Evolutionary conservation across 2,113 vertebrate species (phyloP).

Genomic region (Rynchops niger): DNA sequence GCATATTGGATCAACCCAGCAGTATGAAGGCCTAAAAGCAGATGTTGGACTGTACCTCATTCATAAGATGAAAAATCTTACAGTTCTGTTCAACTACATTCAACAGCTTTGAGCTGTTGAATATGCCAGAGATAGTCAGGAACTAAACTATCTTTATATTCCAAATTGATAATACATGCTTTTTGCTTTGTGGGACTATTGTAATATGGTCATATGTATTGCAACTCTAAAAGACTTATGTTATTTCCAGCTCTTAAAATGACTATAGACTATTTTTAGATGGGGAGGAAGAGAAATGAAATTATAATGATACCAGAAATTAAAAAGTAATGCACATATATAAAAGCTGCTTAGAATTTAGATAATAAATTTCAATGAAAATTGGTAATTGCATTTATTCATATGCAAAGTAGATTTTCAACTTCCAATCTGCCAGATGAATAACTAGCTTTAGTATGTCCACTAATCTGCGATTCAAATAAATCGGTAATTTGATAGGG

Average conservation of each 20-base stretch:
- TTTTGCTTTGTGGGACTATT: background rate
- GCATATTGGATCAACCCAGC: background rate
- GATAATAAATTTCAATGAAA: slow-evolving; percentile 5
- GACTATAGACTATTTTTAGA: background rate
- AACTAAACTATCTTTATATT: background rate
- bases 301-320: background rate
- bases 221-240: background rate
- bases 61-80: background rate
- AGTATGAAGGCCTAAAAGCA: background rate
- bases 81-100: background rate
- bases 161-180: background rate
- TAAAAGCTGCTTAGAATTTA: background rate
- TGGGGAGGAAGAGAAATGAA: background rate
- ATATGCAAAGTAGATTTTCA: background rate
- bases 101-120: background rate
- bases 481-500: background rate
- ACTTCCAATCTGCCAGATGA: background rate
- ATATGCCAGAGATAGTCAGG: background rate
- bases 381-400: background rate
- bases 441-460: background rate
- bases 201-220: background rate
- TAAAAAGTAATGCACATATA: background rate
- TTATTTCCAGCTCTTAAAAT: background rate
- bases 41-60: background rate
- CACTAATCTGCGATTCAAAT: slow-evolving; percentile 16